Evolutionary conservation across 2,888 invertebrate species (phyloP).

Genomic region (Lymantria dispar): DNA sequence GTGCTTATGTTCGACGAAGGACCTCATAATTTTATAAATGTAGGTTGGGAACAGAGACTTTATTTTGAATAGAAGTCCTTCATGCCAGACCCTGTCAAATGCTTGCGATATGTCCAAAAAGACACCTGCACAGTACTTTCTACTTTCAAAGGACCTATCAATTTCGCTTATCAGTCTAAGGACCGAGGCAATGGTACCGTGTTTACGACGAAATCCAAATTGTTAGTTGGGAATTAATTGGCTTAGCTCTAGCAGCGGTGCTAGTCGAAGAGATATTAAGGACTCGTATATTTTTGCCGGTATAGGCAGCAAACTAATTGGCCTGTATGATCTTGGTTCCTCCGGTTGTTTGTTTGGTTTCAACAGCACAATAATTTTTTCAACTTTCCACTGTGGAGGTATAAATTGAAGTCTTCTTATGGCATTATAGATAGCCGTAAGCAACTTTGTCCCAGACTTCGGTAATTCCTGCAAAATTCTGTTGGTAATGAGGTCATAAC

Average conservation of each 20-base stretch:
- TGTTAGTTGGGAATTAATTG: background rate
- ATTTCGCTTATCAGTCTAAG: no score
- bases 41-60: background rate
- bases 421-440: conserved; percentile 4
- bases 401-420: conserved; percentile 4
- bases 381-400: conserved; percentile 2
- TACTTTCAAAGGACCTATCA: no score
- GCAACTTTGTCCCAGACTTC: background rate
- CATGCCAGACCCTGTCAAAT: no score
- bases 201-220: conserved; percentile 4
- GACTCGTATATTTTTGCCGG: conserved; percentile 12
- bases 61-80: background rate
- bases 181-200: no score
- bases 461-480: conserved; percentile 1
- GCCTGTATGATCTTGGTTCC: conserved; percentile 12
- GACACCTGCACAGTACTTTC: no score
- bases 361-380: conserved; percentile 1
- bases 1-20: background rate
- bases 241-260: background rate
- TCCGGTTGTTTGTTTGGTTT: conserved; percentile 10
- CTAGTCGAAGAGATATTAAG: background rate
- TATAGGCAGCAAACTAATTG: conserved; percentile 12
- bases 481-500: conserved; percentile 3
- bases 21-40: background rate
- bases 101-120: no score